Conservation (phyloP, 2,888 invertebrate genomes). For the Sinotaia quadrata region DNA sequence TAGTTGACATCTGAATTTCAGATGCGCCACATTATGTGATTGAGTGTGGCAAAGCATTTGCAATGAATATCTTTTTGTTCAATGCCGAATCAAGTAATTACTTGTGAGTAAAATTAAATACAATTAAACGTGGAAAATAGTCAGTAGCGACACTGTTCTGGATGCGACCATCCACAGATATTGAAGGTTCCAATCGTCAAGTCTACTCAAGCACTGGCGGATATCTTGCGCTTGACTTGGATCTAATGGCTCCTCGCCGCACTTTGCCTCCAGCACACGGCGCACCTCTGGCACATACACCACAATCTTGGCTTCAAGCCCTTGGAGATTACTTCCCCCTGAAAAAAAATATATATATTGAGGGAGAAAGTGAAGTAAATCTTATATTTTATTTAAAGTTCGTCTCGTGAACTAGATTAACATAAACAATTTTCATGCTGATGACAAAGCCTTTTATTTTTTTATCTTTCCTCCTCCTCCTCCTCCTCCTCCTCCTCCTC, state of each 20-base stretch:
- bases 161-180: constrained; percentile 18
- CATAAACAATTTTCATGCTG: not conserved
- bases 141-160: too few species aligned
- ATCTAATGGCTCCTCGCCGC: not conserved
- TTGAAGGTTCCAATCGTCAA: constrained; percentile 14
- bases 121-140: too few species aligned
- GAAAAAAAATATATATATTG: not conserved
- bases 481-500: not conserved
- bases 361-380: too few species aligned
- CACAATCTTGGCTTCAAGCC: constrained; percentile 20
- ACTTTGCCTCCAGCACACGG: not conserved
- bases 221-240: not conserved
- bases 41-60: too few species aligned
- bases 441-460: not conserved
- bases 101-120: too few species aligned
- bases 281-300: constrained; percentile 15
- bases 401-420: constrained; percentile 6
- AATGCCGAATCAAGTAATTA: too few species aligned
- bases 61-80: too few species aligned
- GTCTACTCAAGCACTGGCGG: not conserved
- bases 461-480: not conserved
- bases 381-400: too few species aligned
- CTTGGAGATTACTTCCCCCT: constrained; percentile 12
- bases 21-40: too few species aligned
- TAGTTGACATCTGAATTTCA: too few species aligned